Evolutionary conservation across 2,888 invertebrate genomes (phyloP), one percentile per base, ranked within the genome.

Genomic region (Gari tellinella): DNA sequence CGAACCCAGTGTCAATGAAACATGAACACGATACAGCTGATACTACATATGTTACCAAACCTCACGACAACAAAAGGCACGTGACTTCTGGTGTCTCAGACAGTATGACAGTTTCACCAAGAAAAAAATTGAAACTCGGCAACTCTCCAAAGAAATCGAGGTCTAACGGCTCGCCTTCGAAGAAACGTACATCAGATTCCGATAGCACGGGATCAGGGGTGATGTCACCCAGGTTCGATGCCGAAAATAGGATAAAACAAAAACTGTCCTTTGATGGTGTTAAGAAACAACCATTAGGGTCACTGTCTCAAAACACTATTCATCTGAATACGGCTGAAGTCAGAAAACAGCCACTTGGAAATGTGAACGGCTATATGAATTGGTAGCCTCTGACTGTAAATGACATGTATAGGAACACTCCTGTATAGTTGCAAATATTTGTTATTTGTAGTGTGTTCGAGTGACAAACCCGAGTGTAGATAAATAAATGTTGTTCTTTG

Each of bases 241-340:
- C 45, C 15, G 73, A 73, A 51, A 73, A 73, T 52, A 23, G 60
- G 15, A 25, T 65, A 19, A 19, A 49, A 25, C 51, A 57, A 37
- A 52, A 57, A 19, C 26, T 41, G 21, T 17, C 38, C 15, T 19
- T 41, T 2, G 31, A 49, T 14, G 46, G 48, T 10, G 15, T 63
- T 15, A 75, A 75, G 48, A 75, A 75, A 57, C 61, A 69, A 37
- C 69, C 75, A 4, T 53, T 75, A 7, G 75, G 75, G 1, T 69
- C 75, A 2, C 46, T 75, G 12, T 61, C 75, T 2, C 69, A 66
- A 49, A 70, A 65, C 19, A 66, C 75, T 1, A 21, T 45, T 1
- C 57, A 57, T 45, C 26, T 57, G 14, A 57, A 57, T 26, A 26
- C 45, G 5, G 37, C 17, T 43, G 57, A 45, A 17, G 40, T 19